phyloP scores from a whole-genome alignment of 2,888 invertebrate species.

The Actias luna region DNA sequence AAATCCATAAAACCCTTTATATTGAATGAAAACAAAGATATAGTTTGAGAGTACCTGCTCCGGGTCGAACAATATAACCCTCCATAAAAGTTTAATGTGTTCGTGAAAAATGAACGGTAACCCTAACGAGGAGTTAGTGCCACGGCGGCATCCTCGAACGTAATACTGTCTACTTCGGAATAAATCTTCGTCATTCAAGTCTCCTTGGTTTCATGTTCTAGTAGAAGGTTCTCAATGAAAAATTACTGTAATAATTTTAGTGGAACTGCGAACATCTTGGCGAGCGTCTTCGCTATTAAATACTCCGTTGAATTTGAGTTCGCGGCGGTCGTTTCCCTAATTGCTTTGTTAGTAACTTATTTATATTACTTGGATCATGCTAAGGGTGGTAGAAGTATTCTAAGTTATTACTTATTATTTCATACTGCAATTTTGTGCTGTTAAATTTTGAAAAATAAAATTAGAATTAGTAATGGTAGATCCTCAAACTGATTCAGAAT shows the following conservation, averaged over 20 bases:
- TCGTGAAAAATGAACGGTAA: conserved; percentile 28
- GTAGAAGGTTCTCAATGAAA: conserved; percentile 69
- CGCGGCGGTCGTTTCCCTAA: conserved; percentile 54
- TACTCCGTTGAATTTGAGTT: conserved; percentile 51
- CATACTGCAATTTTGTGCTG: neutral
- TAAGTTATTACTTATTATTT: neutral
- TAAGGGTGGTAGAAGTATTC: neutral
- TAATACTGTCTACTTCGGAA: conserved; percentile 46
- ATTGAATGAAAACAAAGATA: conserved; percentile 15
- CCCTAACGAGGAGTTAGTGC: conserved; percentile 38
- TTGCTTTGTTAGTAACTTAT: conserved; percentile 56
- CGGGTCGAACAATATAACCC: conserved; percentile 38
- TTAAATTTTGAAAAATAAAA: too few relatives aligned
- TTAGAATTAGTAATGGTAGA: too few relatives aligned
- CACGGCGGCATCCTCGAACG: conserved; percentile 32
- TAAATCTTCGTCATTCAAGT: conserved; percentile 52
- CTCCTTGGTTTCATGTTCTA: conserved; percentile 44
- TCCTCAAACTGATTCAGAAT: too few relatives aligned
- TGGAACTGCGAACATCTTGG: conserved; percentile 59
- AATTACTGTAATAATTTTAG: conserved; percentile 72
- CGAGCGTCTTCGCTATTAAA: conserved; percentile 64
- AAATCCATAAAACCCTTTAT: conserved; percentile 1
- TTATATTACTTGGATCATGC: conserved; percentile 34
- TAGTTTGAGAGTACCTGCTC: conserved; percentile 31
- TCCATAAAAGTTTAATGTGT: conserved; percentile 37